Evolutionary conservation across 2,797 vertebrate species (phyloP).

Genomic region (Pangasius krempfi): DNA sequence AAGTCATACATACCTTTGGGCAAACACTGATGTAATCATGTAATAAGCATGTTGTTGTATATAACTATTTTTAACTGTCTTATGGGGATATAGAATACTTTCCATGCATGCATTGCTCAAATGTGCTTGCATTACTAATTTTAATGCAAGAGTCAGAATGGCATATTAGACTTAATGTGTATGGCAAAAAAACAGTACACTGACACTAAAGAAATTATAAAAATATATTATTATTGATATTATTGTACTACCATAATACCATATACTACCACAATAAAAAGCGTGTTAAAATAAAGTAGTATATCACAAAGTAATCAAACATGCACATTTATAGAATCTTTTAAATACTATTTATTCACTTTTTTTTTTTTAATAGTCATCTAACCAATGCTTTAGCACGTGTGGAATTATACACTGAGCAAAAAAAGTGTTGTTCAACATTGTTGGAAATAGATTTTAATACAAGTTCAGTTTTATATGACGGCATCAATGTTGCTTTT

Average conservation of each 20-base stretch:
- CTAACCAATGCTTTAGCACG: background rate
- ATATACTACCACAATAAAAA: background rate
- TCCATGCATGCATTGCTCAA: background rate
- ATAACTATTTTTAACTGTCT: background rate
- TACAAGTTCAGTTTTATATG: background rate
- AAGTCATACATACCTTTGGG: background rate
- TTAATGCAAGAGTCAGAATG: background rate
- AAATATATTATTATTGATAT: background rate
- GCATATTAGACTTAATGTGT: background rate
- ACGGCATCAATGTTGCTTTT: background rate
- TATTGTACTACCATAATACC: background rate
- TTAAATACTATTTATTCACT: background rate
- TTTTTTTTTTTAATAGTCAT: too few species aligned
- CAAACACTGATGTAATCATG: background rate
- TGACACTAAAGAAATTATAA: background rate
- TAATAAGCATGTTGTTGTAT: background rate
- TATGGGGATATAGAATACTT: background rate
- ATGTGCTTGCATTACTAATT: background rate
- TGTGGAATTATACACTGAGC: background rate
- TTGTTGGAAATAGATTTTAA: background rate
- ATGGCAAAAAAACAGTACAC: background rate
- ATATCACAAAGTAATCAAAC: background rate
- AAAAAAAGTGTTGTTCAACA: background rate
- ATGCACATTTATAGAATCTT: too few species aligned
- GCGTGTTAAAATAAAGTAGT: too few species aligned